These are phyloP conservation scores for Ctenopoma multispine DNA, from an alignment of 2,797 vertebrate genomes.

Conservation along the genomic window DNA sequence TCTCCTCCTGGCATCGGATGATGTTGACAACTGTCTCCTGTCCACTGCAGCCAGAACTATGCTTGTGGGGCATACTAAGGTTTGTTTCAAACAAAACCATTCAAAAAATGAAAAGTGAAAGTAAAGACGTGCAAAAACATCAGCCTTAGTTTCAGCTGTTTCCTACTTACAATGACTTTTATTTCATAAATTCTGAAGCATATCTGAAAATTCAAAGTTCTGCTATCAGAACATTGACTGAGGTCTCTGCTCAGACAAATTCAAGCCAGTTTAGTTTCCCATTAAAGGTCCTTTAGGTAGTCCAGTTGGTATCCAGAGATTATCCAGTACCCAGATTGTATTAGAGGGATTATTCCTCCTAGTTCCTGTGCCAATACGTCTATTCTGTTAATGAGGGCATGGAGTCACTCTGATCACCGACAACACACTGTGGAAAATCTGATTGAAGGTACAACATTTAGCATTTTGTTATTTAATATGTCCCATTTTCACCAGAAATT, in stretches of 20 bases:
- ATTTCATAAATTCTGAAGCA: no score
- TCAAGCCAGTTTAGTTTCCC: conserved; percentile 26
- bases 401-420: conserved; percentile 3
- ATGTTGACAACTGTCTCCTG: conserved; percentile 5
- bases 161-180: no score
- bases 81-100: not conserved
- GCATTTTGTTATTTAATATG: not conserved
- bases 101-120: not conserved
- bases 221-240: not conserved
- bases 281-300: conserved; percentile 10
- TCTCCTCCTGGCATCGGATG: not conserved
- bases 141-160: no score
- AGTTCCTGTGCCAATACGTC: conserved; percentile 36
- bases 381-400: conserved; percentile 38
- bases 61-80: not conserved
- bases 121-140: no score
- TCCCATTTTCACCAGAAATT: not conserved
- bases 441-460: not conserved
- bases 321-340: conserved; percentile 65
- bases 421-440: not conserved
- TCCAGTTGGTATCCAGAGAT: conserved; percentile 67
- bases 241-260: not conserved
- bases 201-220: not conserved
- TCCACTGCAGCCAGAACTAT: not conserved
- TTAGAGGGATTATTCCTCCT: conserved; percentile 73